Base-by-base conservation (phyloP, 92 coral and sea anemone genomes). In the Nematostella vectensis region DNA sequence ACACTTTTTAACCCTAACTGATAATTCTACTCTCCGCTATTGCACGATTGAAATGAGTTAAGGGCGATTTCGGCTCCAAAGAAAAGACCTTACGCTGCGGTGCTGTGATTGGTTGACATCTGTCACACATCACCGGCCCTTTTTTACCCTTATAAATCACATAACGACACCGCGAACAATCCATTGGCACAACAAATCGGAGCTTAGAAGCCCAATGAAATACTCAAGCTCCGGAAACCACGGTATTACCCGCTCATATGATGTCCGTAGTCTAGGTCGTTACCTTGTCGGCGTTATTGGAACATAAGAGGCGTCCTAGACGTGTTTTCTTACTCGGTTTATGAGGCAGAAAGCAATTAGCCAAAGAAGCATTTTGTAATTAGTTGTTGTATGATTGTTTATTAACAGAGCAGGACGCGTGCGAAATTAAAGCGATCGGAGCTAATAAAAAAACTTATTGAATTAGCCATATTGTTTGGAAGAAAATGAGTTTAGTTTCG, bases 131-230 rank as follows among this genome's bases (percentile, higher is more conserved):
- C 65, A 61, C 50, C 84, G 55, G 68, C 71, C 76, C 59, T 63
- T 72, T 80, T 82, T 74, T 85, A 63, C 59, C 10, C 58, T 60
- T 69, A 55, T 75, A 74, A 79, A 80, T 80, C 88, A 80, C 56
- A 56, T 47, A 71, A 80, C 76, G 78, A 81, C 74, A 76, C 51
- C 55, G 30, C 39, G 74, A 71, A 86, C 47, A 80, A 80, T 66
- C 61, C 58, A 71, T 75, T 85, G 88, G 75, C 95, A 85, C 61
- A 85, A 85, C 88, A 85, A 85, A 62, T 63, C 78, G 36, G 70
- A 56, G 53, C 83, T 64, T 74, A 78, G 48, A 64, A 52, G 55
- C 59, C 69, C 61, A 65, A 64, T 79, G 79, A 80, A 84, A 69
- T 70, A 59, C 76, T 68, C 47, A 27, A 52, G 49, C 33, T 58